Percentiles rank a stretch among this genome's conserved stretches.
Conservation (phyloP, 1,140 invertebrate species). For the Aporrectodea caliginosa region DNA sequence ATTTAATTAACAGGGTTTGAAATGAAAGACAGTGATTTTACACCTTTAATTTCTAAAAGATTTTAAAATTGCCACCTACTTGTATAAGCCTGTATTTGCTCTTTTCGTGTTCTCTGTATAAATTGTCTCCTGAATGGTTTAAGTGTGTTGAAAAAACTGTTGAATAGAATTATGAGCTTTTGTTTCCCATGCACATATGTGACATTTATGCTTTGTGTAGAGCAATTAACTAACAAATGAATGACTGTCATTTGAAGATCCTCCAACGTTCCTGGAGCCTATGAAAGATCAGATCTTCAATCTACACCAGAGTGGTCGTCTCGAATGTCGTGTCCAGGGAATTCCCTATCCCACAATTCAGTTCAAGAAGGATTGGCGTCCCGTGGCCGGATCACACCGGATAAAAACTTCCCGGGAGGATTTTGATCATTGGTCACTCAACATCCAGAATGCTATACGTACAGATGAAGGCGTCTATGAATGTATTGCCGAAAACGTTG, state of each 20-base stretch:
- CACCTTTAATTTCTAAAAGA: too few species aligned
- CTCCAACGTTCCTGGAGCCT: conserved; percentile 80
- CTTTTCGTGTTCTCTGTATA: too few species aligned
- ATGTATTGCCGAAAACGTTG: conserved; percentile 82
- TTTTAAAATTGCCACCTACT: too few species aligned
- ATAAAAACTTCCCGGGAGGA: conserved; percentile 55
- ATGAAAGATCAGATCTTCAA: conserved; percentile 71
- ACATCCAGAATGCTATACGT: conserved; percentile 77
- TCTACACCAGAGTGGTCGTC: conserved; percentile 64
- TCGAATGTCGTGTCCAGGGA: conserved; percentile 82
- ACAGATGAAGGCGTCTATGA: conserved; percentile 93
- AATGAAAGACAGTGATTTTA: too few species aligned
- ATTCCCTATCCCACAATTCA: conserved; percentile 89
- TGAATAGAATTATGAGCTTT: too few species aligned
- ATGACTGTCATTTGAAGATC: conserved; percentile 64
- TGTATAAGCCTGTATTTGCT: too few species aligned
- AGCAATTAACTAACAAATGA: too few species aligned
- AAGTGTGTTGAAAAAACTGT: too few species aligned
- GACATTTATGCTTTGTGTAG: too few species aligned
- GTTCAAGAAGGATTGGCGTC: conserved; percentile 73
- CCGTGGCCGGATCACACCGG: conserved; percentile 44
- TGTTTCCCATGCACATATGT: too few species aligned
- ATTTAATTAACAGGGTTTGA: too few species aligned
- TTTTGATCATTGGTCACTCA: conserved; percentile 76
- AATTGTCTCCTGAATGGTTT: too few species aligned